These are phyloP conservation scores for Pseudoips prasinana DNA, from an alignment of 2,888 invertebrate species.

Conservation along the genomic window DNA sequence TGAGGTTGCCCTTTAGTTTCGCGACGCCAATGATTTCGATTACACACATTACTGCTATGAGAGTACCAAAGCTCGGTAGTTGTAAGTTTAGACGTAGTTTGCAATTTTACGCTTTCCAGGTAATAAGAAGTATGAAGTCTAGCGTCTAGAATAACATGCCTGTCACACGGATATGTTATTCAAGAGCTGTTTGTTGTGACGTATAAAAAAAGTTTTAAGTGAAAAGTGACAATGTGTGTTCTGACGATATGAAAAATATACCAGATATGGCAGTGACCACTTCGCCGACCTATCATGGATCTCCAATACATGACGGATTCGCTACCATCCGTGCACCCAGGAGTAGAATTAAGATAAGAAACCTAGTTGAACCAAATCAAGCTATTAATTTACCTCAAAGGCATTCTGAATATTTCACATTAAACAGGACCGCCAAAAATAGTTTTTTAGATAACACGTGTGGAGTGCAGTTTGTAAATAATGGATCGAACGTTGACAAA, in stretches of 20 bases:
- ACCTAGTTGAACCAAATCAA: slow-evolving; percentile 69
- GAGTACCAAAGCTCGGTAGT: slow-evolving; percentile 41
- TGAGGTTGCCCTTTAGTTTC: slow-evolving; percentile 13
- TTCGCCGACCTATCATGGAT: slow-evolving; percentile 69
- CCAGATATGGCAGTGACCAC: slow-evolving; percentile 69
- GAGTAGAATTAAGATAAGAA: slow-evolving; percentile 75
- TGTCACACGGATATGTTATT: slow-evolving; percentile 7
- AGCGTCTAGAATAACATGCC: slow-evolving; percentile 24
- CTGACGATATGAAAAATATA: slow-evolving; percentile 32
- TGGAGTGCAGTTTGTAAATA: slow-evolving; percentile 64
- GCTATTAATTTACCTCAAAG: slow-evolving; percentile 70
- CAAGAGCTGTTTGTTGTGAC: not conserved
- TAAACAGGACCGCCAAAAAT: slow-evolving; percentile 69
- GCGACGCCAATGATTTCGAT: slow-evolving; percentile 28
- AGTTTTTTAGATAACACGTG: slow-evolving; percentile 67
- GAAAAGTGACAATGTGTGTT: slow-evolving; percentile 16
- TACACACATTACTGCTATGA: slow-evolving; percentile 25
- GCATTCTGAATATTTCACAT: slow-evolving; percentile 76
- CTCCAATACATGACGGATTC: slow-evolving; percentile 91
- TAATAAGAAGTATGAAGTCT: slow-evolving; percentile 39
- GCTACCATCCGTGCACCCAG: slow-evolving; percentile 89
- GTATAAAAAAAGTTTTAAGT: not conserved
- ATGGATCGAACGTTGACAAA: slow-evolving; percentile 45
- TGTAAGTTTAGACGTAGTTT: slow-evolving; percentile 46
- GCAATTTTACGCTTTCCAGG: slow-evolving; percentile 56